phyloP scores from a whole-genome alignment of 2,797 vertebrate species.

The Sphenodon punctatus region DNA sequence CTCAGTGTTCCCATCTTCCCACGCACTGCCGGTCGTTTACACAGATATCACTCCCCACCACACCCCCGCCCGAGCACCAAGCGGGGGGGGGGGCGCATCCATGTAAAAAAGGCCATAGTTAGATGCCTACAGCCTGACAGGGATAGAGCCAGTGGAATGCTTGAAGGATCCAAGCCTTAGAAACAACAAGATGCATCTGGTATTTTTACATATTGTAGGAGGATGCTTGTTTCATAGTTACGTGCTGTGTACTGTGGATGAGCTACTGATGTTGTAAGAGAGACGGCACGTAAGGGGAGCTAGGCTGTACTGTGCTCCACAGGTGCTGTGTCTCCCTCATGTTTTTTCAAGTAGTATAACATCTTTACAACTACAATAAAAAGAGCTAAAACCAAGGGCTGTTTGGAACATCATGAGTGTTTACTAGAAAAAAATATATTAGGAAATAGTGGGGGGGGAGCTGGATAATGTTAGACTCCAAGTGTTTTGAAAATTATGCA shows the following conservation, averaged over 20 bases:
- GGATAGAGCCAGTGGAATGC: no score
- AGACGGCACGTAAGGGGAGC: slow-evolving; percentile 14
- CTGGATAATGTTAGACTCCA: neutral
- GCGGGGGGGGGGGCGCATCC: no score
- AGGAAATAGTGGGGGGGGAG: neutral
- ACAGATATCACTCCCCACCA: no score
- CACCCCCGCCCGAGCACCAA: no score
- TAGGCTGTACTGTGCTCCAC: slow-evolving; percentile 1
- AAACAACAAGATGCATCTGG: neutral
- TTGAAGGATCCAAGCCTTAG: no score
- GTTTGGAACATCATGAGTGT: no score
- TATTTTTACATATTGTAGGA: neutral
- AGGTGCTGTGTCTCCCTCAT: neutral
- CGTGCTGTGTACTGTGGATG: slow-evolving; percentile 22
- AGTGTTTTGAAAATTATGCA: no score
- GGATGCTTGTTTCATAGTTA: neutral
- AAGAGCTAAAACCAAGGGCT: neutral
- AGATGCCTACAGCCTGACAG: no score
- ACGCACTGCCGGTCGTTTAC: no score
- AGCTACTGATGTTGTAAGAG: slow-evolving; percentile 27
- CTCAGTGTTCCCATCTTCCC: no score
- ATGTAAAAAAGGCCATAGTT: no score
- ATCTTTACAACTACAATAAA: neutral
- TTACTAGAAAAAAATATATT: no score
- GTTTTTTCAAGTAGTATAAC: neutral